Evolutionary conservation across 2,797 vertebrate genomes (phyloP).

Genomic region (Gephyroberyx darwinii): DNA sequence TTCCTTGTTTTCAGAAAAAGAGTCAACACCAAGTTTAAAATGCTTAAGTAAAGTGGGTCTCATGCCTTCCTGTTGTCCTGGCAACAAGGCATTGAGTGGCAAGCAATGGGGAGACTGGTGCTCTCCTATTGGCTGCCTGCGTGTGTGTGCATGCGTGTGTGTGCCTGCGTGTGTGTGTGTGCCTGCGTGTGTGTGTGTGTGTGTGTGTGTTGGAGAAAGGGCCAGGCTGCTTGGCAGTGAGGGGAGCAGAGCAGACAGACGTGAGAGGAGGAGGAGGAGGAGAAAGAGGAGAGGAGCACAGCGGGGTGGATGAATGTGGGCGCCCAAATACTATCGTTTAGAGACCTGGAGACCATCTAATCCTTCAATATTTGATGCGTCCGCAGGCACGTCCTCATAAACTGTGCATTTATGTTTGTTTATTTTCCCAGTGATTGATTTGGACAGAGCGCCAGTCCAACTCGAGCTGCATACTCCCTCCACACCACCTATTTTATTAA

Average conservation of each 20-base stretch:
- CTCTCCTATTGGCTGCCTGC: slow-evolving; percentile 80
- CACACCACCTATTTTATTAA: slow-evolving; percentile 40
- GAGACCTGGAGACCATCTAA: slow-evolving; percentile 63
- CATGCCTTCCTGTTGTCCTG: slow-evolving; percentile 85
- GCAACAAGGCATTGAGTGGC: slow-evolving; percentile 86
- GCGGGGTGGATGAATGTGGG: slow-evolving; percentile 59
- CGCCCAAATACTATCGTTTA: slow-evolving; percentile 69
- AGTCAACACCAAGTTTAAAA: slow-evolving; percentile 83
- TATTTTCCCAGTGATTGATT: slow-evolving; percentile 46
- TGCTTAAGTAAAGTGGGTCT: slow-evolving; percentile 82
- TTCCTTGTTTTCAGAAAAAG: slow-evolving; percentile 68
- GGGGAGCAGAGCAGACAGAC: slow-evolving; percentile 77
- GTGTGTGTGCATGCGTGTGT: slow-evolving; percentile 8
- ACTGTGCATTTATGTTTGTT: slow-evolving; percentile 37
- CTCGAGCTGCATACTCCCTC: slow-evolving; percentile 22
- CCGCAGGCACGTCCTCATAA: slow-evolving; percentile 45
- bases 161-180: slow-evolving; percentile 34
- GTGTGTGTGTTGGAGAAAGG: slow-evolving; percentile 54
- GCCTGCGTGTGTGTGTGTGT: slow-evolving; percentile 26
- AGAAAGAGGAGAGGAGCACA: slow-evolving; percentile 52
- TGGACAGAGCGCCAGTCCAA: slow-evolving; percentile 43
- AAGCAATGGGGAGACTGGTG: slow-evolving; percentile 84
- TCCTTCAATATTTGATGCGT: slow-evolving; percentile 70
- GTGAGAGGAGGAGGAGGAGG: slow-evolving; percentile 52
- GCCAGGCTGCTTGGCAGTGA: slow-evolving; percentile 74